These are phyloP conservation scores for Brachionus manjavacas DNA, from an alignment of 1,140 invertebrate genomes.

Conservation along the genomic window DNA sequence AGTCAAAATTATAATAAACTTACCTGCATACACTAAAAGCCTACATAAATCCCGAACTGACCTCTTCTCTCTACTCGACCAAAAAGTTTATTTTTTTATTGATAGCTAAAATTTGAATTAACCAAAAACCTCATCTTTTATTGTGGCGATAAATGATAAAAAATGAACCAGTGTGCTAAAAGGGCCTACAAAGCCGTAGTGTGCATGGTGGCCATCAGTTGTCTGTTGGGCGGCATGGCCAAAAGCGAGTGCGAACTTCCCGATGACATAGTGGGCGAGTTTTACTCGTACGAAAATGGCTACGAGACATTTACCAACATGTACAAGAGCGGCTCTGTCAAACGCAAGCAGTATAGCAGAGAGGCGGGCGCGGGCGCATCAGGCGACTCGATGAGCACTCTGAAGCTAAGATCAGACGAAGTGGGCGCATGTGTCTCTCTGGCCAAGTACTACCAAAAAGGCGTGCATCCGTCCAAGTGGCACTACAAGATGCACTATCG, in stretches of 20 bases:
- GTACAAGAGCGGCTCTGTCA: not conserved
- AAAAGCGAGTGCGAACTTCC: slow-evolving; percentile 11
- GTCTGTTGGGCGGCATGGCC: not conserved
- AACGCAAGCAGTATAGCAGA: slow-evolving; percentile 22
- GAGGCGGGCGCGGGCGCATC: slow-evolving; percentile 41
- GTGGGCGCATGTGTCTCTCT: not conserved
- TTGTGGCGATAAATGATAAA: not conserved
- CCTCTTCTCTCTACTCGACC: not conserved
- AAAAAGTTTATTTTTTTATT: no score
- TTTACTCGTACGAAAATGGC: slow-evolving; percentile 41
- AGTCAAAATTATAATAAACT: not conserved
- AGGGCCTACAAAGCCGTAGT: no score
- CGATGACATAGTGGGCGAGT: slow-evolving; percentile 38
- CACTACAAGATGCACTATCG: slow-evolving; percentile 42
- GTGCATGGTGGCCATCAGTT: not conserved
- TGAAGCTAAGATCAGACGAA: slow-evolving; percentile 13
- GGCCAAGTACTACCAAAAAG: slow-evolving; percentile 27
- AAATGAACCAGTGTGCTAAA: not conserved
- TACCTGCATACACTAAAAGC: not conserved
- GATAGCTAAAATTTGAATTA: no score
- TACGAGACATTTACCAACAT: slow-evolving; percentile 29
- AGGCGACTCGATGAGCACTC: slow-evolving; percentile 14
- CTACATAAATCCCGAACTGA: not conserved
- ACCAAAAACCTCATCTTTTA: not conserved
- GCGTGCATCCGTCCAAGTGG: slow-evolving; percentile 38